Percentiles rank a stretch among this genome's conserved stretches.
Conservation (phyloP, 2,797 vertebrate species). For the Phrynocephalus guinanensis region DNA sequence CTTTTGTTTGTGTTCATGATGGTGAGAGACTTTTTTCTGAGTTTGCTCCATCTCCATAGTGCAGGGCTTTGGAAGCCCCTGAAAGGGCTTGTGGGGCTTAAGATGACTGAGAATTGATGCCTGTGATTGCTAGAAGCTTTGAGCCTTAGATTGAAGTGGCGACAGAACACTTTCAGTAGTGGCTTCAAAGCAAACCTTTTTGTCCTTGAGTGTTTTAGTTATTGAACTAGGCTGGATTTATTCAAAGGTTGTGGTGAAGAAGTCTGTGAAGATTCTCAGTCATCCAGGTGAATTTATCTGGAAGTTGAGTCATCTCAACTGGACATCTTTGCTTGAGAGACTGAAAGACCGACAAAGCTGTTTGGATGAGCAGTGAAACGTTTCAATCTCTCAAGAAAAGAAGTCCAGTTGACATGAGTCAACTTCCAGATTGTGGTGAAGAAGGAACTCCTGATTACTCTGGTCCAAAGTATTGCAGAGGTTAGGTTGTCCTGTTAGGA, state of each 20-base stretch:
- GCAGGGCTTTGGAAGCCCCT: background rate
- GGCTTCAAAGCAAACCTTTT: constrained; percentile 3
- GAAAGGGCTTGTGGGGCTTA: background rate
- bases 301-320: too few species aligned
- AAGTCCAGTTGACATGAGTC: too few species aligned
- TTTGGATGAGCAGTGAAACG: too few species aligned
- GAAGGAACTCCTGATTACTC: background rate
- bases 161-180: background rate
- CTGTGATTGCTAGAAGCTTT: background rate
- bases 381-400: too few species aligned
- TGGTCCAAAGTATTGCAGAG: background rate
- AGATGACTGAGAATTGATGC: constrained; percentile 1
- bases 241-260: background rate
- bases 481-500: background rate
- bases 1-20: constrained; percentile 15
- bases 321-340: too few species aligned
- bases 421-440: too few species aligned
- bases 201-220: background rate
- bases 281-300: too few species aligned
- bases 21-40: background rate
- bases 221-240: background rate
- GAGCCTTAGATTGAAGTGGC: background rate
- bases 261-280: too few species aligned
- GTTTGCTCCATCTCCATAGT: background rate
- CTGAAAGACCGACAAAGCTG: too few species aligned